Base-by-base conservation (phyloP, 2,113 vertebrate genomes). In the Cygnus atratus region DNA sequence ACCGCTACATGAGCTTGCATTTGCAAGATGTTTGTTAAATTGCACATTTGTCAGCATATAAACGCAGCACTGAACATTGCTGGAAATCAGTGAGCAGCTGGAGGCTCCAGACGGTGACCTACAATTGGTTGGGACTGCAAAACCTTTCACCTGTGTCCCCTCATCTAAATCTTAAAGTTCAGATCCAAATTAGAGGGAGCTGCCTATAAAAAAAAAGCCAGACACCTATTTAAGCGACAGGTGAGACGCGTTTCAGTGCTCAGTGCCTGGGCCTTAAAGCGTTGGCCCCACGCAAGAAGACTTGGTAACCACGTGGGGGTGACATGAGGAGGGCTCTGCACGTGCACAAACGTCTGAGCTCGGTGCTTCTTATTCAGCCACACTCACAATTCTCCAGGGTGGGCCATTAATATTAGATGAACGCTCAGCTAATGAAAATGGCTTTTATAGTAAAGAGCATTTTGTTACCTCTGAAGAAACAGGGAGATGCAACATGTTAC, bases 271-370 rank as follows among this genome's bases (percentile, higher is more conserved):
- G 59, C 22, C 41, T 72, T 33, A 19, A n/a, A 26, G 10, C 6
- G 6, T 28, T 59, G 37, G 50, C 50, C 37, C 37, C 22, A 7
- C 10, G 25, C 37, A 41, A 15, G 58, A 46, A 31, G 10, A 41
- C 8, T 11, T 24, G 41, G 50, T 22, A 16, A 10, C 24, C 19
- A 19, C 17, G 4, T 0, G 31, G 55, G 55, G 26, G 9, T 41
- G 68, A 12, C 2, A 1, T 22, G 71, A 57, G 52, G 1, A 22
- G 26, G 48, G 35, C 46, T 70, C 58, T 26, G 41, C 58, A 20
- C 2, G 2, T 17, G n/a, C 50, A 41, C 13, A 2, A 35, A 28
- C 1, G 1, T 21, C 52, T 75, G 29, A 0, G 1, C 29, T 58
- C 0, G 0, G 48, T 70, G 55, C 33, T 61, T 58, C 25, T 22